phyloP scores from a whole-genome alignment of 2,888 invertebrate species.

The Limnephilus lunatus region DNA sequence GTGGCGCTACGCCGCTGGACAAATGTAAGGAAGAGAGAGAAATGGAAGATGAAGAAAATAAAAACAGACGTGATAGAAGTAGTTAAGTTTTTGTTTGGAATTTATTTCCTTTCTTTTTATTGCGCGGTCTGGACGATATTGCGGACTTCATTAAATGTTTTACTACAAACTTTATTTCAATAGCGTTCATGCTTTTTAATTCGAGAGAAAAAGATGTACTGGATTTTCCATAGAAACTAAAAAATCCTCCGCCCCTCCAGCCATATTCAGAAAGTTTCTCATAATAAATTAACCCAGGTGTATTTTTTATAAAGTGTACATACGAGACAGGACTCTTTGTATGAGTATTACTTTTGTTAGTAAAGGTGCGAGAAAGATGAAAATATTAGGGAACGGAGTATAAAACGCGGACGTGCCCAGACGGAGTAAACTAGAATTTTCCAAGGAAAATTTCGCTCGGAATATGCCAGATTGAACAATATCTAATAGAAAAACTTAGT shows the following conservation, averaged over 20 bases:
- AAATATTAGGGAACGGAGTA: slow-evolving; percentile 29
- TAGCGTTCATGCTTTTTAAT: background rate
- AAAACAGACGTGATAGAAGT: slow-evolving; percentile 54
- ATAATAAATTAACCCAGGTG: slow-evolving; percentile 19
- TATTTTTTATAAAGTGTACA: background rate
- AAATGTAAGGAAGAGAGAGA: slow-evolving; percentile 41
- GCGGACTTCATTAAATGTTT: slow-evolving; percentile 30
- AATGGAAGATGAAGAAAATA: slow-evolving; percentile 47
- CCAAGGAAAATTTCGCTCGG: slow-evolving; percentile 3
- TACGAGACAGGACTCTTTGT: background rate
- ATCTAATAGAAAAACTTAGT: slow-evolving; percentile 33
- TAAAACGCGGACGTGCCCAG: slow-evolving; percentile 44
- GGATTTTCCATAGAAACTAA: background rate
- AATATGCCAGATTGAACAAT: slow-evolving; percentile 14
- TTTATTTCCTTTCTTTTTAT: slow-evolving; percentile 29
- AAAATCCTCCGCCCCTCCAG: background rate
- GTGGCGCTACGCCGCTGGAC: slow-evolving; percentile 45
- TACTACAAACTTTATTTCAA: background rate
- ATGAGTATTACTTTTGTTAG: background rate
- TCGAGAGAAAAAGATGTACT: background rate
- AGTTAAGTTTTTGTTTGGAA: slow-evolving; percentile 58
- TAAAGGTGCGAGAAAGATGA: slow-evolving; percentile 41
- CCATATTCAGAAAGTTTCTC: slow-evolving; percentile 1
- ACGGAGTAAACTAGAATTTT: slow-evolving; percentile 37
- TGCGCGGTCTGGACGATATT: slow-evolving; percentile 33